Evolutionary conservation across 1,140 invertebrate species (phyloP), one percentile per base, ranked within the genome.

Genomic region (Stenopsyche tienmushanensis): DNA sequence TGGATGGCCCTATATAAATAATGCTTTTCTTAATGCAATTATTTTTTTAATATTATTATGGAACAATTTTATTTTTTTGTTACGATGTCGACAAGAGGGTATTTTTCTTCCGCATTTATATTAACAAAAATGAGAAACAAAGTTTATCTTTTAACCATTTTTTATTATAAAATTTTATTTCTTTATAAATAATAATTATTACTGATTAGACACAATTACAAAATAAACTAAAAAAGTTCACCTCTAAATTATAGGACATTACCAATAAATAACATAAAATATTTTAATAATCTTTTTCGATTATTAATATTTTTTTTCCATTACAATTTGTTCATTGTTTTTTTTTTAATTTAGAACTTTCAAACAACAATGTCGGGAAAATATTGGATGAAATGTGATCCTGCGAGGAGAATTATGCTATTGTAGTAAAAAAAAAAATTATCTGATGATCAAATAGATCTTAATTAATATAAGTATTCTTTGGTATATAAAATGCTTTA

Each of bases 181-280:
- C 44, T 69, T 70, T 70, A 66, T 70, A 66, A 66, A 70, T 70
- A 70, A 62, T 70, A 42, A 66, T 65, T 69, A 64, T 53, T 70
- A 41, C 66, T 70, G 64, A 70, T 5, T 60, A 70, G 64, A 70
- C 64, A 66, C 64, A 70, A 70, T 70, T 70, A 66, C 64, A 70
- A 70, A 69, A 64, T 59, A 41, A 64, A 70, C 62, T 66, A 60
- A 64, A 55, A 25, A 55, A 62, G 54, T 66, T 66, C 60, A 69
- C 42, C 52, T 50, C 60, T 64, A 44, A 62, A 55, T 54, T 41
- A 64, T 49, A 23, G 54, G 63, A 57, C 34, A 42, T 66, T 70
- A 64, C 62, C 24, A 70, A 70, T 70, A 70, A 70, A 70, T 70
- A 70, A 70, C 65, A 66, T 66, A 62, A 58, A 62, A 50, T 50